Base-by-base conservation (phyloP, 2,113 vertebrate species). In the Odocoileus hemionus region DNA sequence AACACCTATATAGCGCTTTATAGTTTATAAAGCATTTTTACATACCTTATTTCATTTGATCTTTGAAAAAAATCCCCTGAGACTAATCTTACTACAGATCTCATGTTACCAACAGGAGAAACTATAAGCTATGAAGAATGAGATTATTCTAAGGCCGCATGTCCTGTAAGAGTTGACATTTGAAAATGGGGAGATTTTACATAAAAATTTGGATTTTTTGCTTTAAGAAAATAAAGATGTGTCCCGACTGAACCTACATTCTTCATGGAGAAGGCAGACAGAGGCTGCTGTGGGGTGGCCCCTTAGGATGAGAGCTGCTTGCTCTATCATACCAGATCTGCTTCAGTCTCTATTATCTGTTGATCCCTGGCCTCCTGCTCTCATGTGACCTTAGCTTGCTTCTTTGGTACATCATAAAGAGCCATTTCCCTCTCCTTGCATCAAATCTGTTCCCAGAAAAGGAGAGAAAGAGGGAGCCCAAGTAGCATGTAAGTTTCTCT, bases 101-200 rank as follows among this genome's bases (percentile, higher is more conserved):
- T 39, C 39, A 39, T 39, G 39, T 39, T 39, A 39, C 39, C 39
- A 4, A 76, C 33, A 43, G 39, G 52, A 52, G 55, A 86, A 60
- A 89, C 23, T 1, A n/a, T 78, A 43, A 50, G 25, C 61, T 3
- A 39, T 60, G 61, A 78, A 85, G 28, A 5, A 14, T 55, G n/a
- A 43, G n/a, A 58, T 64, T 60, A 39, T 88, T 86, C 26, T 30
- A n/a, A 61, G 26, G 19, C 6, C 11, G 2, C 0, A 0, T 28
- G 36, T 70, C n/a, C 74, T 74, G 28, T 13, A 87, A 74, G 26
- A 57, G 45, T 5, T 58, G 12, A 70, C 39, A 64, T 61, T 92
- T 36, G 85, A 61, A 94, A 90, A 14, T 33, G 23, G 19, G 82
- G 39, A 74, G 4, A 30, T 93, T 97, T 96, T 58, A 89, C 55